phyloP scores from a whole-genome alignment of 1,140 invertebrate species.

The Drosophila orena region DNA sequence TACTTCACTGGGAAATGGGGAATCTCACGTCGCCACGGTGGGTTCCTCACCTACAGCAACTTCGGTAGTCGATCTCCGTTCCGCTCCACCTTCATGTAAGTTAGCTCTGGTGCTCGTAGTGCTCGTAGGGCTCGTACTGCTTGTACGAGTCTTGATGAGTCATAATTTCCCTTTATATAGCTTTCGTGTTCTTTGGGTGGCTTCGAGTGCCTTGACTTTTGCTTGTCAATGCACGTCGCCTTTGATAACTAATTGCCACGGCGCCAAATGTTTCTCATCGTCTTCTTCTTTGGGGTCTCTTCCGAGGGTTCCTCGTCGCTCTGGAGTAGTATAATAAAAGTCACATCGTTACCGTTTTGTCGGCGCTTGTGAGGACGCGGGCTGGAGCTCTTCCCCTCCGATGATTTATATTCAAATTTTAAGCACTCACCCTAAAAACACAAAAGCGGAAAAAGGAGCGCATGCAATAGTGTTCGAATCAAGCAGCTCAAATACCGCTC shows the following conservation, averaged over 20 bases:
- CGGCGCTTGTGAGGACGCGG: conserved; percentile 48
- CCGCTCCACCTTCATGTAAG: conserved; percentile 11
- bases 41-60: conserved; percentile 16
- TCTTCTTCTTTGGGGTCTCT: conserved; percentile 23
- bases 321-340: conserved; percentile 66
- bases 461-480: background rate
- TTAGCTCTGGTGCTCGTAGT: conserved; percentile 2
- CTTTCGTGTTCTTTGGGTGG: conserved; percentile 60
- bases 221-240: conserved; percentile 80
- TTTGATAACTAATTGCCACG: conserved; percentile 82
- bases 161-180: conserved; percentile 50
- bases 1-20: background rate
- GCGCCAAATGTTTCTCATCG: conserved; percentile 73
- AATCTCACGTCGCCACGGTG: background rate
- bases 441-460: background rate
- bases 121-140: no score
- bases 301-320: conserved; percentile 5
- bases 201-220: conserved; percentile 79
- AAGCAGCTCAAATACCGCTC: background rate
- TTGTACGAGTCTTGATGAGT: conserved; percentile 39
- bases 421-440: background rate
- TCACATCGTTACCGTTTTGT: conserved; percentile 73
- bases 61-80: conserved; percentile 15
- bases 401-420: conserved; percentile 40
- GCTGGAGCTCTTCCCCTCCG: no score